phyloP scores from a whole-genome alignment of 2,797 vertebrate species.

The Caiman crocodilus region DNA sequence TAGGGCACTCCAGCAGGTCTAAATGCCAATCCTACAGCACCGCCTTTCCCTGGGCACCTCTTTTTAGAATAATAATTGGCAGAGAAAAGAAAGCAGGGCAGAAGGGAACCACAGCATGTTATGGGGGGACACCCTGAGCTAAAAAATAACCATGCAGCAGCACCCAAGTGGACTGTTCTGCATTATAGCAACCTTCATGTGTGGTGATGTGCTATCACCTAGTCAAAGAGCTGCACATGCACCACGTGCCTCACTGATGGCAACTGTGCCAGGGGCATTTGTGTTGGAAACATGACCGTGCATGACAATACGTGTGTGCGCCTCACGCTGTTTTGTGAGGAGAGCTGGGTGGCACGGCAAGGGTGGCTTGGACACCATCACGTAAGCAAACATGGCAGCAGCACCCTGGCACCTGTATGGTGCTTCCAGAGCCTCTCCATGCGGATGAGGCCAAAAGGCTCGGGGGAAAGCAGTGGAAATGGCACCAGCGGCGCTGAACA shows the following conservation, averaged over 20 bases:
- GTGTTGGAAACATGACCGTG: not conserved
- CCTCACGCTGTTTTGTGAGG: not conserved
- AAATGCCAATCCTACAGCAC: not conserved
- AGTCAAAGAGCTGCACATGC: accelerated
- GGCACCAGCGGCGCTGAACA: no score
- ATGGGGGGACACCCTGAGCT: not conserved
- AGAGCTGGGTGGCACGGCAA: no score
- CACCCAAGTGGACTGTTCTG: accelerated
- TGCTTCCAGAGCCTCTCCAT: no score
- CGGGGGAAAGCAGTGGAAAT: no score
- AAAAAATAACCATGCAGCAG: not conserved
- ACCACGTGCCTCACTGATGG: not conserved
- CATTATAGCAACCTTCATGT: not conserved
- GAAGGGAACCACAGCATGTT: no score
- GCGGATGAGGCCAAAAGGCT: no score
- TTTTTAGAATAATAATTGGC: not conserved
- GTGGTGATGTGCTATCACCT: not conserved
- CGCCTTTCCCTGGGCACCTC: not conserved
- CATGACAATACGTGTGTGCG: no score
- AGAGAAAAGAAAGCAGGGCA: no score
- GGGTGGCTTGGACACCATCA: no score
- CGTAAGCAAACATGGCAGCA: no score
- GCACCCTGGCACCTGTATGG: no score
- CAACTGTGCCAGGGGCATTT: not conserved
- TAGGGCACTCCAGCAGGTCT: not conserved